Evolutionary conservation across 1,140 invertebrate species (phyloP).

Genomic region (Telenomus remus): DNA sequence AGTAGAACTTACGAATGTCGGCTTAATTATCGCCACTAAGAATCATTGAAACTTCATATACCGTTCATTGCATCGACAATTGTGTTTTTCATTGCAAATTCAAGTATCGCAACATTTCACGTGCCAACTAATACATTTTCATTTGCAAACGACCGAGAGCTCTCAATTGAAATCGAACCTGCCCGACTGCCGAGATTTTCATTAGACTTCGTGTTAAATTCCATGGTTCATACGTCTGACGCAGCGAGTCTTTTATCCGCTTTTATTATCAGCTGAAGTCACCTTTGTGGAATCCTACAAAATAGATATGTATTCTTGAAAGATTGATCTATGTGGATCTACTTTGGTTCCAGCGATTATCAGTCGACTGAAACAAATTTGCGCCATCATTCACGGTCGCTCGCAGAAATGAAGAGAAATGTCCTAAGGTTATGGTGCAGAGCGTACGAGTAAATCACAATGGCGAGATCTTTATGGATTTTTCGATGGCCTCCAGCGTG

Average conservation of each 20-base stretch:
- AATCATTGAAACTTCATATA: background rate
- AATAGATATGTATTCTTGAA: background rate
- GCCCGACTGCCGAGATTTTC: background rate
- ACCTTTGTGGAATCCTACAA: background rate
- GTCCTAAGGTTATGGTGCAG: constrained; percentile 37
- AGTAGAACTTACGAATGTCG: background rate
- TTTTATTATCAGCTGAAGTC: background rate
- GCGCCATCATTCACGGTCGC: constrained; percentile 50
- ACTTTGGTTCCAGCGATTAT: constrained; percentile 45
- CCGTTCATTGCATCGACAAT: too few relatives aligned
- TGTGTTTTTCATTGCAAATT: too few relatives aligned
- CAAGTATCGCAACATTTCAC: too few relatives aligned
- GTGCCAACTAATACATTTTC: too few relatives aligned
- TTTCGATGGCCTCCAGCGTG: constrained; percentile 40
- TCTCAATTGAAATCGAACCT: too few relatives aligned
- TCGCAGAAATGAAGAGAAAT: constrained; percentile 46
- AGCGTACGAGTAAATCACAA: constrained; percentile 41
- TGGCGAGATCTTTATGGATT: constrained; percentile 48
- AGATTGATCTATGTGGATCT: constrained; percentile 19
- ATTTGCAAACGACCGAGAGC: too few relatives aligned
- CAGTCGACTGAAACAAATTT: constrained; percentile 48
- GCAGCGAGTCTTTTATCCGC: background rate
- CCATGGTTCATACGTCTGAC: too few relatives aligned
- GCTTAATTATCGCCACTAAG: background rate
- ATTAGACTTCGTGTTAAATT: background rate